phyloP scores from a whole-genome alignment of 2,888 invertebrate species.

The Lapara coniferarum region DNA sequence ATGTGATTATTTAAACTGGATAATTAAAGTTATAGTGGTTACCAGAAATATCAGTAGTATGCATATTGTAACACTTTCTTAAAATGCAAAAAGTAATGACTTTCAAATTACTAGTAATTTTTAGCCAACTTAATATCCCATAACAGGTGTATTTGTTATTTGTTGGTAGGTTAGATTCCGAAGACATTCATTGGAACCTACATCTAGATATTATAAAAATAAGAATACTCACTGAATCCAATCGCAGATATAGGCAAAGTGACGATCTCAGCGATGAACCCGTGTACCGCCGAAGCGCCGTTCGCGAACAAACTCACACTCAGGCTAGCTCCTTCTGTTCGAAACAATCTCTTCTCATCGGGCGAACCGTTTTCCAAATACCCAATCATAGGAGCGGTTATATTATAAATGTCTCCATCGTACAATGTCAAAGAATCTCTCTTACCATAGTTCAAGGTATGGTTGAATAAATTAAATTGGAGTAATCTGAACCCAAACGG shows the following conservation, averaged over 20 bases:
- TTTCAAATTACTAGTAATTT: no score
- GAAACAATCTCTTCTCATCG: conserved; percentile 89
- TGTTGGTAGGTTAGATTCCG: no score
- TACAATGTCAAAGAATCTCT: conserved; percentile 93
- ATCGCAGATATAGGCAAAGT: conserved; percentile 96
- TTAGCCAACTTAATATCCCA: no score
- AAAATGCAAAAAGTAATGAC: no score
- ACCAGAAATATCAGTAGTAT: no score
- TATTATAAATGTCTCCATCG: conserved; percentile 96
- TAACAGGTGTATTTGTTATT: no score
- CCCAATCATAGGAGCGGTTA: conserved; percentile 88
- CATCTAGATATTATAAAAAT: no score
- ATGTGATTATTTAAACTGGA: neutral
- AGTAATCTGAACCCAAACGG: conserved; percentile 94
- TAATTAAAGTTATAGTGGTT: no score
- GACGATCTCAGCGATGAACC: conserved; percentile 98
- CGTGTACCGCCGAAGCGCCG: conserved; percentile 96
- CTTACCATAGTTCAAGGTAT: conserved; percentile 90
- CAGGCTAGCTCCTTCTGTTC: conserved; percentile 89
- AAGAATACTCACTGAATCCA: conserved; percentile 89
- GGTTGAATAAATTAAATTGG: conserved; percentile 96
- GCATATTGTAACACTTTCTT: no score
- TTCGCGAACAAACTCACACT: conserved; percentile 97
- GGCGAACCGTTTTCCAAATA: conserved; percentile 88
- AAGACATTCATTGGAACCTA: no score